A percentile compares a stretch with the other conserved stretches of the same genome.
phyloP scores from a whole-genome alignment of 2,888 invertebrate species.

The Hesperia comma region DNA sequence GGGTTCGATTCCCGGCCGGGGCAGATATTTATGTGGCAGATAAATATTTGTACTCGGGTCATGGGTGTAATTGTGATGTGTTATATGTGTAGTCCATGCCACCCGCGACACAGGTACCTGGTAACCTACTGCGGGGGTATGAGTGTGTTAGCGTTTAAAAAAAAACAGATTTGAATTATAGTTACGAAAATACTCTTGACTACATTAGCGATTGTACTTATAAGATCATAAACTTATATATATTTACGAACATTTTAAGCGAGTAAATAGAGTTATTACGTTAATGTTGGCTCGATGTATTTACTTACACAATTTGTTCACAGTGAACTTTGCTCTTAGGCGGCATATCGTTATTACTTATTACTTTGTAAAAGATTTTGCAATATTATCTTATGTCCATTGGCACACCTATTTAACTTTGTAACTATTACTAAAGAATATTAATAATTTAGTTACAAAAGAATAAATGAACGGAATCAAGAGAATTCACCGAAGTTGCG shows the following conservation, averaged over 20 bases:
- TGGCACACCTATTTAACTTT: conserved; percentile 37
- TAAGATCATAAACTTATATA: neutral
- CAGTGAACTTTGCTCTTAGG: conserved; percentile 10
- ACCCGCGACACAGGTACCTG: too few species aligned
- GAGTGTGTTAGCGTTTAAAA: too few species aligned
- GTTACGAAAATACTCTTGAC: too few species aligned
- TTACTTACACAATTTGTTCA: conserved; percentile 1
- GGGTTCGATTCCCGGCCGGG: too few species aligned
- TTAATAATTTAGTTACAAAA: neutral
- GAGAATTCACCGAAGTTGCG: neutral
- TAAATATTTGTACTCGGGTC: too few species aligned
- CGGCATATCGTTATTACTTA: too few species aligned
- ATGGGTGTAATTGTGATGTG: too few species aligned
- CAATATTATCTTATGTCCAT: conserved; percentile 33
- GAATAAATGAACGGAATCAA: neutral
- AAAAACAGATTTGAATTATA: too few species aligned
- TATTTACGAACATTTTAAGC: neutral
- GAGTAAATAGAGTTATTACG: neutral
- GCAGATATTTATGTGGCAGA: too few species aligned
- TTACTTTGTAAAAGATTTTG: conserved; percentile 15
- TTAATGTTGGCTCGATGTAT: conserved; percentile 11
- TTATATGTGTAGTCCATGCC: too few species aligned
- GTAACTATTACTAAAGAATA: neutral
- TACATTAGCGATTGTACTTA: neutral
- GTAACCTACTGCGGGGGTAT: too few species aligned